Base-by-base conservation (phyloP, 2,797 vertebrate genomes). In the Chelon labrosus region DNA sequence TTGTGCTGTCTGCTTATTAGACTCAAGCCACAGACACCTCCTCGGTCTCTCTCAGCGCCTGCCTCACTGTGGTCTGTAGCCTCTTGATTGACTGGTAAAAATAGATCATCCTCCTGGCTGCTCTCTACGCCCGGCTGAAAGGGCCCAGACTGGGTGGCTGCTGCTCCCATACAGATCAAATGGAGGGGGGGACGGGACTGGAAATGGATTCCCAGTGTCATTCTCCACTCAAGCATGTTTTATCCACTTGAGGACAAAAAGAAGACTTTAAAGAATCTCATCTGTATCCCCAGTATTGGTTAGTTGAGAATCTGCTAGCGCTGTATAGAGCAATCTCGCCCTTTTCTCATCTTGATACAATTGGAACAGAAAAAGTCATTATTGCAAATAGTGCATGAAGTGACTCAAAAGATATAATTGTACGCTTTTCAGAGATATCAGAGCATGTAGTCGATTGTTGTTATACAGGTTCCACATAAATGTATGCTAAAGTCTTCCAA, bases 191-290 rank as follows among this genome's bases (percentile, higher is more conserved):
- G 22, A 69, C 25, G 56, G 58, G 47, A 66, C 73, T 63, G 38
- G 64, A 85, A 76, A 84, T 69, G 53, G 65, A 87, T 88, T 69
- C 70, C 22, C 50, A 71, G 60, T 62, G 60, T 70, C 73, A 75
- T 72, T 79, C 52, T 78, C 66, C 59, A 57, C 44, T 73, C 1
- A 16, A 80, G 57, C 65, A 66, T 56, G 60, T 59, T 75, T 73
- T 70, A 56, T 72, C 52, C 20, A 53, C 37, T 71, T 65, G 10
- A 27, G 44, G 49, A 47, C 41, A 46, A 53, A 57, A 44, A 35
- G 47, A 22, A 20, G 14, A 49, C 19, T 70, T 67, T 27, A 59
- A 57, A 66, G 5, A 56, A 63, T 62, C 31, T 9, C 14, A 75
- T 58, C 51, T 65, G 27, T 70, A 70, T 59, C 19, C n/a, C 20